Evolutionary conservation across 2,888 invertebrate genomes (phyloP).

Genomic region (Tolmerus cingulatus): DNA sequence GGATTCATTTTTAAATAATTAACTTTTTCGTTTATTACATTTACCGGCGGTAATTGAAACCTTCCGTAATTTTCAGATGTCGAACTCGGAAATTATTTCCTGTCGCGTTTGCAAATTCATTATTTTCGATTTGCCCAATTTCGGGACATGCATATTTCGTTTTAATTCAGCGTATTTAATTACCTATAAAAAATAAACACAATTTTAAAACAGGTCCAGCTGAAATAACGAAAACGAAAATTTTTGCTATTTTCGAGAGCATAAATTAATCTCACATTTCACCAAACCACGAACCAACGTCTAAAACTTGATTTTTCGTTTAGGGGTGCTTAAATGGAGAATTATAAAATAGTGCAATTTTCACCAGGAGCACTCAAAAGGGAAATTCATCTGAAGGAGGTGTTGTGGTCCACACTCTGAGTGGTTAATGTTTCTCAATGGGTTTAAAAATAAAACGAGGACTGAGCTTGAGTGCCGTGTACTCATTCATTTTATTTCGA

Average conservation of each 20-base stretch:
- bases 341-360: neutral
- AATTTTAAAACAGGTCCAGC: neutral
- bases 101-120: neutral
- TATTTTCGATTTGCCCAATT: neutral
- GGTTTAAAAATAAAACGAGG: neutral
- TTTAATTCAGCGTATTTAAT: conserved; percentile 16
- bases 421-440: neutral
- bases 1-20: neutral
- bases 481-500: neutral
- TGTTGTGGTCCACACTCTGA: neutral
- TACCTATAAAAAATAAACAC: conserved; percentile 1
- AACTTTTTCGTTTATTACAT: neutral
- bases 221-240: neutral
- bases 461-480: neutral
- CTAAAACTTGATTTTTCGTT: neutral
- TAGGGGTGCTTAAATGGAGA: neutral
- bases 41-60: neutral
- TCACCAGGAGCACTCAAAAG: neutral
- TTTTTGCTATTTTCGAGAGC: neutral
- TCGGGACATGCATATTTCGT: neutral
- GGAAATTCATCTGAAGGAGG: neutral
- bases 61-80: neutral
- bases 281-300: neutral
- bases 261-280: neutral
- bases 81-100: neutral